Percentiles rank a stretch among this genome's conserved stretches.
These are phyloP conservation scores for Pristionchus arcanus DNA, from an alignment of 2,888 invertebrate species.

Conservation along the genomic window DNA sequence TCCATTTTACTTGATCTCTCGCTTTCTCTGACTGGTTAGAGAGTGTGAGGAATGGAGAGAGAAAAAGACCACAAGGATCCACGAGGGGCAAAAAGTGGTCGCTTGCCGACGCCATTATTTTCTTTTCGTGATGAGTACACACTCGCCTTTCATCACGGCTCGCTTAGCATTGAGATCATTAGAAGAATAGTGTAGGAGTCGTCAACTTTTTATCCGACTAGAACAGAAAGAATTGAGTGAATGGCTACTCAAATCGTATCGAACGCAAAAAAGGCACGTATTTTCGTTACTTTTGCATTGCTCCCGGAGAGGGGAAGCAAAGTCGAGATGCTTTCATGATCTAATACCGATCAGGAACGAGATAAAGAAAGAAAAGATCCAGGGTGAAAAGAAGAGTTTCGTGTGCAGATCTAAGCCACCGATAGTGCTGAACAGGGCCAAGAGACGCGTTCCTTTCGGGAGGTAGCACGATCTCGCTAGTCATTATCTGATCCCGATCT, in stretches of 20 bases:
- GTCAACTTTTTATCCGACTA: background rate
- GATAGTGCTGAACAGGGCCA: background rate
- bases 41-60: background rate
- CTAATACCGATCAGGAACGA: too few relatives aligned
- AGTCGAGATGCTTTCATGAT: too few relatives aligned
- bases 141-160: background rate
- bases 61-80: background rate
- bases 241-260: background rate
- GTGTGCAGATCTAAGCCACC: conserved; percentile 5
- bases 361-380: too few relatives aligned
- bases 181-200: background rate
- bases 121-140: conserved; percentile 17
- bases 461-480: background rate
- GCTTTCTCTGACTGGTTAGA: background rate
- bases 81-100: conserved; percentile 26
- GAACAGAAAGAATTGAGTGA: too few relatives aligned
- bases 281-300: too few relatives aligned
- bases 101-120: conserved; percentile 22
- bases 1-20: background rate
- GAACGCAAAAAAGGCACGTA: background rate
- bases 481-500: conserved; percentile 6
- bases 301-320: too few relatives aligned
- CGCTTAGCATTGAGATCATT: background rate
- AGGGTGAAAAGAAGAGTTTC: background rate
- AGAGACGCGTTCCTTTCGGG: background rate